Evolutionary conservation across 2,888 invertebrate genomes (phyloP), one percentile per base, ranked within the genome.

Genomic region (Drosophila helvetica): DNA sequence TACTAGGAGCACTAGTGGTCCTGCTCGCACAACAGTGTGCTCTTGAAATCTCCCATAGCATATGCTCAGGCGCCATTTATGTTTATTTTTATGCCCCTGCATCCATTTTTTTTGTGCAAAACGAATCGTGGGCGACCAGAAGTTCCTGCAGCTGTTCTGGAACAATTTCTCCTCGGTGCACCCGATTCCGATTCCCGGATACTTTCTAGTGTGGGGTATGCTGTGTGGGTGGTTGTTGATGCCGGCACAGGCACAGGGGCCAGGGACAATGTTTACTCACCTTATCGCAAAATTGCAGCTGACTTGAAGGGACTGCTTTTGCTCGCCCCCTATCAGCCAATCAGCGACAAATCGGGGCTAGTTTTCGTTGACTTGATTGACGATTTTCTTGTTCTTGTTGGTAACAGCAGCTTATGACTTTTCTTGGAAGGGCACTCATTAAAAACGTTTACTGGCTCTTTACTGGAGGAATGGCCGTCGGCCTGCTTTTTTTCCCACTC

Each of bases 201-300:
- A 38, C 38, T 38, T n/a, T 38, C 15, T n/a, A 15, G 38, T 38
- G 38, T 38, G 15, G 7, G n/a, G 38, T 27, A 8, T 27, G 27
- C 0, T 27, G 38, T 38, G 38, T 38, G 38, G 38, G 38, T 38
- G 38, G 38, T 38, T 46, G 33, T 45, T 43, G 30, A 43, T 48
- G 48, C 48, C 57, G 57, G 57, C 47, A 19, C n/a, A 7, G 57
- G 57, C 47, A n/a, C 15, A 2, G 38, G 38, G 38, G 38, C 56
- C 22, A 22, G 38, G 38, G 38, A 50, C 22, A 17, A 38, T 72
- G 47, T 47, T 57, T 59, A 83, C 86, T 86, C 57, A 86, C 83
- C 86, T 86, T 86, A 83, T 83, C 83, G 83, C 77, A 75, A 62
- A 79, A 86, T 30, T 83, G 83, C 83, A 83, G 86, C 86, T 83